Percentiles rank a stretch among this genome's conserved stretches.
Evolutionary conservation across 2,797 vertebrate genomes (phyloP).

Genomic region (Loriculus beryllinus): DNA sequence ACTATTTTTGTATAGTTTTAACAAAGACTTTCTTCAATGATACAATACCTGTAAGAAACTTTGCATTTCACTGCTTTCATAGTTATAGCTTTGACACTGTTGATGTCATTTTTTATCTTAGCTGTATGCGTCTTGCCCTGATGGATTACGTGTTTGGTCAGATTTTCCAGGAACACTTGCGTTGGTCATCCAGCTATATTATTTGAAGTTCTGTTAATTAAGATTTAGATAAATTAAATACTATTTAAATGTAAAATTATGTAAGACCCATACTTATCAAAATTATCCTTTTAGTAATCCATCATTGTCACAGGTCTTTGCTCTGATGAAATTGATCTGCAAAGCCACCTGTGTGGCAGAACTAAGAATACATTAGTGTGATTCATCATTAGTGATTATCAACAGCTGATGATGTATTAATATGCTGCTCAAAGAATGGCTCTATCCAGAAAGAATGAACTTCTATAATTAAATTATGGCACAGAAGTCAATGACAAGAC

Average conservation of each 20-base stretch:
- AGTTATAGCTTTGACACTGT: background rate
- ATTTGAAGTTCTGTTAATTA: background rate
- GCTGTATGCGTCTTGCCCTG: background rate
- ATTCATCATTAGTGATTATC: constrained; percentile 72
- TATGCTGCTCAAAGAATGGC: constrained; percentile 39
- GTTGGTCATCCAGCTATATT: background rate
- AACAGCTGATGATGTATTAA: constrained; percentile 67
- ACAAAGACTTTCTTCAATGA: background rate
- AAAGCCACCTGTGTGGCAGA: constrained; percentile 70
- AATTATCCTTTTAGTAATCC: constrained; percentile 53
- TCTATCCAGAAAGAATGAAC: constrained; percentile 55
- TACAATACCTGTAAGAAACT: background rate
- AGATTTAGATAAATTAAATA: constrained; percentile 1
- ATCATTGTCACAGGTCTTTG: constrained; percentile 56
- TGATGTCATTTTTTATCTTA: background rate
- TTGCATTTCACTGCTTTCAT: background rate
- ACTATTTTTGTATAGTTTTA: background rate
- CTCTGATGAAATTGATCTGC: constrained; percentile 69
- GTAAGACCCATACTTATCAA: constrained; percentile 53
- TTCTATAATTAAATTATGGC: constrained; percentile 45
- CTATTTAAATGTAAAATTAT: constrained; percentile 8
- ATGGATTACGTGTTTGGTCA: background rate
- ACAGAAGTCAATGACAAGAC: constrained; percentile 16
- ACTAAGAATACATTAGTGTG: constrained; percentile 70
- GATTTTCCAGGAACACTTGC: background rate